Percentiles rank a stretch among this genome's conserved stretches.
phyloP scores from a whole-genome alignment of 2,888 invertebrate species.

The Luperina testacea region DNA sequence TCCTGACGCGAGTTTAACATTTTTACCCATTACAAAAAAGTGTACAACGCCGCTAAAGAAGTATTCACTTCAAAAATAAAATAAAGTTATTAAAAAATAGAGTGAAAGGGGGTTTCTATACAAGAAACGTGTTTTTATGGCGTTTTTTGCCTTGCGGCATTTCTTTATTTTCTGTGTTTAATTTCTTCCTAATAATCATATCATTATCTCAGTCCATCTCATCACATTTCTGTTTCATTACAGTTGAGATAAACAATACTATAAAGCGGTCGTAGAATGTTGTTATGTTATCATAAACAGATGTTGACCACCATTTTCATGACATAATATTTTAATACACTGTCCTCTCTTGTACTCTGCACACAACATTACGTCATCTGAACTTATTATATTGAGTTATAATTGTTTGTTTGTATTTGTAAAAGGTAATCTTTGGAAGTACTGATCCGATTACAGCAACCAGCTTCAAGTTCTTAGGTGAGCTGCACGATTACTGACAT shows the following conservation, averaged over 20 bases:
- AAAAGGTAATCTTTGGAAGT: neutral
- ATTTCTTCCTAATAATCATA: neutral
- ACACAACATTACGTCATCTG: neutral
- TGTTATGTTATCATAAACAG: slow-evolving; percentile 4
- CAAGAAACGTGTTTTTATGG: neutral
- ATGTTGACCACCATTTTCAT: neutral
- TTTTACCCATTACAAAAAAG: no score
- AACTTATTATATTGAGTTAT: neutral
- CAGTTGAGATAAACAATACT: neutral
- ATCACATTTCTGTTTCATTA: neutral
- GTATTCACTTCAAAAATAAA: no score
- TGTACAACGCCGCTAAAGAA: no score
- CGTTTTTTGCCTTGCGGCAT: no score
- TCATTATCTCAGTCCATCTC: neutral
- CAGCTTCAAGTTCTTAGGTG: no score
- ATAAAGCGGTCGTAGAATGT: neutral
- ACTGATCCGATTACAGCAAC: neutral
- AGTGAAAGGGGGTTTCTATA: no score
- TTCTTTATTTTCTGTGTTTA: no score
- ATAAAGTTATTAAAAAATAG: no score
- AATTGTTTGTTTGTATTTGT: neutral
- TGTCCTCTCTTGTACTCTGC: no score
- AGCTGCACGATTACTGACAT: no score
- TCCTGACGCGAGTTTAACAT: no score
- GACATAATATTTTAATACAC: neutral